Evolutionary conservation across 2,113 vertebrate species (phyloP), one percentile per base, ranked within the genome.

Genomic region (Erinaceus europaeus): DNA sequence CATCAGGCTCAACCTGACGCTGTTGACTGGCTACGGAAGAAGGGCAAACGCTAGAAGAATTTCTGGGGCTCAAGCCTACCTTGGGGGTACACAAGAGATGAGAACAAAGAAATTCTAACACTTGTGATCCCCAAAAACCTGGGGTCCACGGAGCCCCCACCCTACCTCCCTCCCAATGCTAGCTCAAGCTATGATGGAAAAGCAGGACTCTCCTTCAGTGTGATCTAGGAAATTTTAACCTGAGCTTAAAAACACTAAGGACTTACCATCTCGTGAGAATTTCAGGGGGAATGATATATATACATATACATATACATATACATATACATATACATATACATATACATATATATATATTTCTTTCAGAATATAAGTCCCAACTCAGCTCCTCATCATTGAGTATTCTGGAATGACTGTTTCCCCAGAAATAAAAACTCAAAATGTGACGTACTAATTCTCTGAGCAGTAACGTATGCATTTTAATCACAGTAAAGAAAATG

Each of bases 381-480:
- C 36, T 72, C 5, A 89, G 83, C 29, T 4, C 25, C 67, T 40
- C 14, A 83, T 6, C 25, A 62, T n/a, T 44, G 55, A 34, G 32
- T 27, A 83, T 62, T 23, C 14, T 42, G 4, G 0, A 46, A 53
- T 57, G 71, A 69, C 40, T 52, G 53, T 61, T 40, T 86, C 20
- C 42, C 69, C 32, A 52, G 55, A 32, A 40, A 20, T 13, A 72
- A 44, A 89, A 78, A 85, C 21, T 6, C n/a, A 88, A 75, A n/a
- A 4, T 29, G 42, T 1, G 3, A 62, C 32, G 15, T 57, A 68
- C 18, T 62, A 53, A 78, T 50, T 67, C 44, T 27, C 44, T 68
- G 62, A 75, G 84, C 75, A n/a, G 34, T 59, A 93, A 53, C 29
- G 25, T 18, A 13, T 55, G 25, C 34, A 46, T 95, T 61, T 91